Base-by-base conservation (phyloP, 2,797 vertebrate genomes). In the Enteromius anoplus region DNA sequence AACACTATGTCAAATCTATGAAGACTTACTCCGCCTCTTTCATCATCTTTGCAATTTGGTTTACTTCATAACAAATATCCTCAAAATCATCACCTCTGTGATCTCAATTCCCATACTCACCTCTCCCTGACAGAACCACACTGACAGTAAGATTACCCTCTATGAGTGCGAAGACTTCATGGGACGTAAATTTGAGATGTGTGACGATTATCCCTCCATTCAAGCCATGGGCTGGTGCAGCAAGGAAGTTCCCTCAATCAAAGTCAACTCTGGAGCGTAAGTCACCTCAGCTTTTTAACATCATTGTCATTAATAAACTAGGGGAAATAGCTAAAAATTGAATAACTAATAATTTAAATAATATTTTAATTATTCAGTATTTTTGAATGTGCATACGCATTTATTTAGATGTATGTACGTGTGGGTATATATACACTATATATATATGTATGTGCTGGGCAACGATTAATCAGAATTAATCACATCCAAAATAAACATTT, bases 221-320 rank as follows among this genome's bases (percentile, higher is more conserved):
- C 96, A 98, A 92, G 97, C 97, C 90, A 98, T 99, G 97, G 97
- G 97, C 84, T 99, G 97, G 97, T 95, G 96, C 92, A 97, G 93
- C 94, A 98, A 98, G 91, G 96, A 98, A 86, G 97, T 98, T 81
- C 95, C 96, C 64, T 98, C 97, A 65, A 95, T 99, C 92, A 98
- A 97, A 95, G 94, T 99, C 93, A 97, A 95, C 89, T 95, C 96
- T 0, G 97, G 98, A 95, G 96, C 96, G 96, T 99, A 94, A 97
- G 97, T 96, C 45, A 15, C 0, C 6, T 55, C 10, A 51, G 21
- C 53, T 14, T 29, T 17, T 55, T 49, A 17, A 55, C 4, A 32
- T 10, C 11, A 8, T 7, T 64, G 60, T 2, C 60, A 34, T 9
- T 65, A 19, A 29, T 17, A 65, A 9, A 34, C 29, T 19, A 32